phyloP scores from a whole-genome alignment of 1,140 invertebrate genomes.

The silkworm (Bombyx mori) region ASM3026992v2 NC_085117.1:14113001-14113500 shows the following conservation, averaged over 20 bases:
- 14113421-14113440: no score
- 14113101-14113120: constrained; percentile 45
- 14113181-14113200: constrained; percentile 69
- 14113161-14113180: constrained; percentile 54
- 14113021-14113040: constrained; percentile 14
- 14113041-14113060: constrained; percentile 23
- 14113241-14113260: constrained; percentile 58
- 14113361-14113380: no score
- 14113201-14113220: constrained; percentile 45
- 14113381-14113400: no score
- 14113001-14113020: constrained; percentile 14
- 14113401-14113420: no score
- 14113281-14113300: constrained; percentile 67
- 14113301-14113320: constrained; percentile 46
- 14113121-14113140: constrained; percentile 65
- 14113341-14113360: constrained; percentile 24
- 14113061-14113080: constrained; percentile 23
- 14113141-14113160: constrained; percentile 65
- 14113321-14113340: constrained; percentile 18
- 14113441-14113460: no score
- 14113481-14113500: no score
- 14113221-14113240: constrained; percentile 27
- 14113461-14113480: no score
- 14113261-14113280: constrained; percentile 63
- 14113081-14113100: constrained; percentile 57